These are phyloP conservation scores for Drosophila mettleri DNA, from an alignment of 2,888 invertebrate species.

Conservation along the genomic window DNA sequence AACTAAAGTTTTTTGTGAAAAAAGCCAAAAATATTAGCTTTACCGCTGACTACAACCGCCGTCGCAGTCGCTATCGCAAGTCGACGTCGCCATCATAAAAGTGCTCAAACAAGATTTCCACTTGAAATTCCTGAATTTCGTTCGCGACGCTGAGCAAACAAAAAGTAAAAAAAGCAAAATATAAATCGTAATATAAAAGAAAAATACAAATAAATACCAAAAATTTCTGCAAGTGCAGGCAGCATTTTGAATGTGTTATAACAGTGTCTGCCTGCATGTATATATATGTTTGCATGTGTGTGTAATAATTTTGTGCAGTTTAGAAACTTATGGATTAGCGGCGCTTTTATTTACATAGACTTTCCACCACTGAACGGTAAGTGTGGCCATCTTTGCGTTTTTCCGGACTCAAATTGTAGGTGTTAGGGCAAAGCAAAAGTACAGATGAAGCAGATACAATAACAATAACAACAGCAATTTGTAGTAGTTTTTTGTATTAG, in stretches of 20 bases:
- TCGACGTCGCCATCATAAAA: conserved; percentile 56
- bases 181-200: conserved; percentile 61
- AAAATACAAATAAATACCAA: conserved; percentile 55
- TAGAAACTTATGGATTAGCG: conserved; percentile 65
- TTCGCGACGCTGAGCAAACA: conserved; percentile 54
- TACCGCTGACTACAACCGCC: conserved; percentile 50
- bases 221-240: conserved; percentile 48
- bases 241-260: conserved; percentile 41
- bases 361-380: conserved; percentile 57
- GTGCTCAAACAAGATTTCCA: conserved; percentile 80
- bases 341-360: conserved; percentile 53
- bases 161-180: conserved; percentile 22
- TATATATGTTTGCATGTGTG: conserved; percentile 23
- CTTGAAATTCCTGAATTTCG: conserved; percentile 81
- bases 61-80: conserved; percentile 27
- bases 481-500: conserved; percentile 76
- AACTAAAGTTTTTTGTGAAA: conserved; percentile 45
- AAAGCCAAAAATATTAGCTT: conserved; percentile 46
- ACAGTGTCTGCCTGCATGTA: conserved; percentile 29
- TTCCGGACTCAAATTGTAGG: conserved; percentile 51
- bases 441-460: conserved; percentile 24
- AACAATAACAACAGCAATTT: conserved; percentile 55
- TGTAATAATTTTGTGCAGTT: conserved; percentile 49
- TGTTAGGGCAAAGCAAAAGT: conserved; percentile 27
- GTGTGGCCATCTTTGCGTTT: conserved; percentile 55